Base-by-base conservation (phyloP, 92 coral and sea anemone genomes). In the Diadumene lineata region DNA sequence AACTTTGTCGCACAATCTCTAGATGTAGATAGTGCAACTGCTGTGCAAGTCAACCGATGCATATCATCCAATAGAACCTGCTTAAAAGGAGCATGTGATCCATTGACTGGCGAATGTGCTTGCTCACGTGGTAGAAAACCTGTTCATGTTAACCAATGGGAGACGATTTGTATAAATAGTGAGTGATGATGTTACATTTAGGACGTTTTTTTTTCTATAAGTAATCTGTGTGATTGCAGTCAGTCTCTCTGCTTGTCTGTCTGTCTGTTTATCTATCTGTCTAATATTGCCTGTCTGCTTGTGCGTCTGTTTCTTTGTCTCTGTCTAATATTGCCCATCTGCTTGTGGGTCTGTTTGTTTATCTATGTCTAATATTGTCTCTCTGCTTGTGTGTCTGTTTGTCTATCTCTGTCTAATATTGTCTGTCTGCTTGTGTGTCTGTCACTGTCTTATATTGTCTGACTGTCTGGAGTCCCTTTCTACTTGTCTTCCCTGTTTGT, bases 11-110 rank as follows among this genome's bases (percentile, higher is more conserved):
- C n/a, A n/a, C n/a, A n/a, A n/a, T 53, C 58, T 70, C 50, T 68
- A 89, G 96, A 89, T 44, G 91, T 89, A 34, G 33, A 66, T 2
- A 79, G 72, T 38, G 96, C 96, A 50, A 70, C 85, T 28, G 56
- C 31, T 24, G 68, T 85, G 11, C 56, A 72, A 29, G 53, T 25
- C 15, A 66, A 86, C 66, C 70, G 43, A 18, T 89, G 96, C 46
- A 53, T 31, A 2, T 50, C 31, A 43, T 68, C 18, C 51, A 86
- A 82, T 72, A 31, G n/a, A 63, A 82, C 86, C 7, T 89, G 96
- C 56, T 7, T 34, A 22, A 77, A 56, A 31, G 91, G 91, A 15
- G 68, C 77, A 22, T 89, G 96, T 72, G 96, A 89, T 24, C 91
- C 96, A 6, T 1, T 82, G 74, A 78, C 68, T 26, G 96, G 88